Conservation (phyloP, 2,797 vertebrate species). For the Neostethus bicornis region DNA sequence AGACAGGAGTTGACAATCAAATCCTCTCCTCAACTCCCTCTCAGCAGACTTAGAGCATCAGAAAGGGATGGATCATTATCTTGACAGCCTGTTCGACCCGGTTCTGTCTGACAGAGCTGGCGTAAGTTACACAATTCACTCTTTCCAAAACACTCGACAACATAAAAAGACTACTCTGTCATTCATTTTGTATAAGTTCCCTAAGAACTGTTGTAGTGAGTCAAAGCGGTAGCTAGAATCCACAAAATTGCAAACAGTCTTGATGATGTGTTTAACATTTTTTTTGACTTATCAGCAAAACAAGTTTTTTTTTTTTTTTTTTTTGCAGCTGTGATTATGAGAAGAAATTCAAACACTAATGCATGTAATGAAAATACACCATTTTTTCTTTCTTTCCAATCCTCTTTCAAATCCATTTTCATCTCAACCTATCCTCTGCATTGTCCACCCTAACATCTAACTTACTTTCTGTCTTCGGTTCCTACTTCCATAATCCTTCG, state of each 20-base stretch:
- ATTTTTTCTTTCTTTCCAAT: too few species aligned
- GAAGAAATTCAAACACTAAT: too few species aligned
- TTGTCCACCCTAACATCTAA: too few species aligned
- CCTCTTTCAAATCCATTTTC: too few species aligned
- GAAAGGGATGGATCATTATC: conserved; percentile 90
- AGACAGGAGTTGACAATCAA: neutral
- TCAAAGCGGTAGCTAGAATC: conserved; percentile 6
- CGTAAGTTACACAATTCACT: conserved; percentile 78
- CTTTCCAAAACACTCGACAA: conserved; percentile 30
- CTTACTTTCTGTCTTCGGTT: neutral
- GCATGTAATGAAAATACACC: too few species aligned
- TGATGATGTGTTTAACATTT: neutral
- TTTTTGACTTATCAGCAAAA: too few species aligned
- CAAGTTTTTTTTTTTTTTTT: too few species aligned
- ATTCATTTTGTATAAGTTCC: conserved; percentile 7
- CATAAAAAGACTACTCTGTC: conserved; percentile 15
- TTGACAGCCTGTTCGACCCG: conserved; percentile 95
- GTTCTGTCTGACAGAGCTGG: conserved; percentile 88
- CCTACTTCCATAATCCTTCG: neutral
- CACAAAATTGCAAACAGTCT: conserved; percentile 1
- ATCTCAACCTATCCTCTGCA: too few species aligned
- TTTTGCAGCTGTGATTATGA: too few species aligned
- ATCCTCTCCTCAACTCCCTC: conserved; percentile 3
- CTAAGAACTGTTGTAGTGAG: conserved; percentile 3
- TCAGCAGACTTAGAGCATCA: conserved; percentile 75